Evolutionary conservation across 2,888 invertebrate genomes (phyloP).

Genomic region (Monoplex corrugatus): DNA sequence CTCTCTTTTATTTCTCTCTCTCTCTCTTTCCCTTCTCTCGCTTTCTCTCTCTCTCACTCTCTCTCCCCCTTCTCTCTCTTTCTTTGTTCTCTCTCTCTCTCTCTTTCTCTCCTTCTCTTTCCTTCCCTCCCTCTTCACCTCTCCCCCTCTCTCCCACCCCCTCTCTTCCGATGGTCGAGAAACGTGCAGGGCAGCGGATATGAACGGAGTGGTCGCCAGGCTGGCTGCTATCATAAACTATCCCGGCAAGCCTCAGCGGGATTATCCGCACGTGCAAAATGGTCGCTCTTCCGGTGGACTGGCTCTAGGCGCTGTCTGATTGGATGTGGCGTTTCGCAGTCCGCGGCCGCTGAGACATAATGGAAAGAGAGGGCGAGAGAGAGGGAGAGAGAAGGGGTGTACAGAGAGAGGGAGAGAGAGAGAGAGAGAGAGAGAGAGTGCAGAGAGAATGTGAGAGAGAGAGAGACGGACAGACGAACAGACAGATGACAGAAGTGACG

Average conservation of each 20-base stretch:
- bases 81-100: neutral
- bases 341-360: neutral
- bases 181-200: too few relatives aligned
- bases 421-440: too few relatives aligned
- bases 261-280: conserved; percentile 8
- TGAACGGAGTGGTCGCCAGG: too few relatives aligned
- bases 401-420: neutral
- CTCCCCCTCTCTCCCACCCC: too few relatives aligned
- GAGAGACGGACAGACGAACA: too few relatives aligned
- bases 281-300: neutral
- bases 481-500: too few relatives aligned
- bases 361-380: too few relatives aligned
- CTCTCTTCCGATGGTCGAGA: too few relatives aligned
- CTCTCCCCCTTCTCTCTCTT: neutral
- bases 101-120: neutral
- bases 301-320: neutral
- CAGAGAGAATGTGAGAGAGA: too few relatives aligned
- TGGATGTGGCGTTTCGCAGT: neutral
- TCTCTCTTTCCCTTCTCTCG: neutral
- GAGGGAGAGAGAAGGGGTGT: too few relatives aligned
- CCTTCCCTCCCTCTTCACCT: neutral
- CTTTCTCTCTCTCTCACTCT: neutral
- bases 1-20: neutral
- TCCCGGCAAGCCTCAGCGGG: neutral
- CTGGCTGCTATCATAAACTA: neutral